These are phyloP conservation scores for Pocillopora grandis DNA, from an alignment of 92 coral and sea anemone genomes.

Conservation along the genomic window DNA sequence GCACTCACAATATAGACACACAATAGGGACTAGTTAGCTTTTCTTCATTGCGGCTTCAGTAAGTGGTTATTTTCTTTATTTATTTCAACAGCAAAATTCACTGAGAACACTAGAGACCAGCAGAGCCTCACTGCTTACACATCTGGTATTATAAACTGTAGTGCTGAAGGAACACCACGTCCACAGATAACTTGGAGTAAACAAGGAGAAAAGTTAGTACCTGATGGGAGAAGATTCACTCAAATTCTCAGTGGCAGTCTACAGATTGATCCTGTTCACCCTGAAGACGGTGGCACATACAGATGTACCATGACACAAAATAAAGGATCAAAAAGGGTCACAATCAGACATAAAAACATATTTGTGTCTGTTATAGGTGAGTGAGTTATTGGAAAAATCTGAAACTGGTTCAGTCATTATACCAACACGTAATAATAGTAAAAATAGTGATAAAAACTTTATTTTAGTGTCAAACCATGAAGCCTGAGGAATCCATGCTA, in stretches of 20 bases:
- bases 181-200: background rate
- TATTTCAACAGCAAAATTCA: conserved; percentile 10
- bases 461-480: too few relatives aligned
- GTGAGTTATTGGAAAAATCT: background rate
- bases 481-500: too few relatives aligned
- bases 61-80: background rate
- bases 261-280: background rate
- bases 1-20: too few relatives aligned
- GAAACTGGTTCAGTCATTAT: background rate
- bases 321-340: background rate
- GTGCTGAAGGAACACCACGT: background rate
- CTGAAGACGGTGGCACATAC: background rate
- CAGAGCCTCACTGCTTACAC: background rate
- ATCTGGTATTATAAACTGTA: conserved; percentile 3
- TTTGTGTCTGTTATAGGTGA: background rate
- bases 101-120: background rate
- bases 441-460: too few relatives aligned
- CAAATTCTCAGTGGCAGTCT: background rate
- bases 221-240: background rate
- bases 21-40: too few relatives aligned
- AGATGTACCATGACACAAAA: background rate
- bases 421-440: too few relatives aligned
- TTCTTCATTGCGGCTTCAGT: too few relatives aligned
- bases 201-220: background rate
- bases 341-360: background rate